Conservation (phyloP, 1,140 invertebrate genomes). For the Lucilia sericata region DNA sequence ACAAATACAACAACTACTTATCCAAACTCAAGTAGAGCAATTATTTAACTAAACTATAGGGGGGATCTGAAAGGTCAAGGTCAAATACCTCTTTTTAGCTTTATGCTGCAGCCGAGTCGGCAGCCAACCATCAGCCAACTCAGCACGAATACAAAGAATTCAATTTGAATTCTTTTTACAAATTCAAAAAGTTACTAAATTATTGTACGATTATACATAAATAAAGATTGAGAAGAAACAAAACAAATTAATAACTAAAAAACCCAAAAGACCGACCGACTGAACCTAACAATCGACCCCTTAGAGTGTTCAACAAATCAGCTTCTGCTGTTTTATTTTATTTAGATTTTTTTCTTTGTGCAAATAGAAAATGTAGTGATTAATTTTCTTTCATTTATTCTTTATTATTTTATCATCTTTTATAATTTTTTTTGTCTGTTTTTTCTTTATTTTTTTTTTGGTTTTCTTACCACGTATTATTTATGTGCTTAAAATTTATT, state of each 20-base stretch:
- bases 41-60: conserved; percentile 23
- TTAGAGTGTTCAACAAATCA: neutral
- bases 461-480: neutral
- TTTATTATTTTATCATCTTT: conserved; percentile 18
- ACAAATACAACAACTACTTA: neutral
- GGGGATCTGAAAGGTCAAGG: conserved; percentile 1
- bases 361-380: neutral
- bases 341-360: neutral
- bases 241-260: conserved; percentile 9
- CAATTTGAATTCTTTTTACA: conserved; percentile 7
- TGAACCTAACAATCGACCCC: neutral
- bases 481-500: conserved; percentile 15
- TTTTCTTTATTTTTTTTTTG: neutral
- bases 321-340: neutral
- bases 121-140: neutral
- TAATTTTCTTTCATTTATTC: conserved; percentile 27
- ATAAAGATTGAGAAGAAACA: neutral
- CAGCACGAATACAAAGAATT: neutral
- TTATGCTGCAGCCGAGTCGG: neutral
- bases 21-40: conserved; percentile 4
- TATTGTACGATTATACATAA: neutral
- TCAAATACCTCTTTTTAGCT: neutral
- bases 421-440: conserved; percentile 1
- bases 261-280: neutral
- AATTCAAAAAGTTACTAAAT: conserved; percentile 5